These are phyloP conservation scores for Thunnus thynnus DNA, from an alignment of 2,113 vertebrate genomes.

Conservation along the genomic window DNA sequence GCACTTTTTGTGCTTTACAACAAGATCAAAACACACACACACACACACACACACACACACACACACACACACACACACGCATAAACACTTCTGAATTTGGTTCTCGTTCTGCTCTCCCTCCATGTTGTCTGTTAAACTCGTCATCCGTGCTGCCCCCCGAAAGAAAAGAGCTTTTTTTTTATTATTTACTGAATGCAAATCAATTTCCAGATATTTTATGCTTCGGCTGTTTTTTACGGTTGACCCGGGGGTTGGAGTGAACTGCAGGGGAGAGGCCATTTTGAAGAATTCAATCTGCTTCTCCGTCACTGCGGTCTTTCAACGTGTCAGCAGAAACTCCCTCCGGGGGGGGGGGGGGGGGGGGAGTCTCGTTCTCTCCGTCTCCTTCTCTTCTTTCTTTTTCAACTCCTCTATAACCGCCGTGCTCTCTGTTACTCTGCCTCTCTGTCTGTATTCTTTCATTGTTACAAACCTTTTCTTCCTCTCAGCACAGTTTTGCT, in stretches of 20 bases:
- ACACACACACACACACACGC: too few relatives aligned
- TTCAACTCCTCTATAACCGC: background rate
- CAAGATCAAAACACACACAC: constrained; percentile 18
- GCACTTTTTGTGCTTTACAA: background rate
- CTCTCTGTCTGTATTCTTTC: background rate
- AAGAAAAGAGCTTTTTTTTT: constrained; percentile 15
- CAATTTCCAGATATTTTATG: constrained; percentile 57
- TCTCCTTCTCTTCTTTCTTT: background rate
- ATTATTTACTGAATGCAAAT: constrained; percentile 59
- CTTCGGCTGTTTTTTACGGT: constrained; percentile 35
- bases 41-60: background rate
- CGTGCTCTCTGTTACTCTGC: too few relatives aligned
- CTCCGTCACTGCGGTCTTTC: constrained; percentile 51
- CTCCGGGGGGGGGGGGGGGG: background rate
- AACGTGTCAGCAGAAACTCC: constrained; percentile 57
- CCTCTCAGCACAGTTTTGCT: background rate
- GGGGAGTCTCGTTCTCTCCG: background rate
- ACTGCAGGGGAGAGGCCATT: constrained; percentile 43
- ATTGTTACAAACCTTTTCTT: background rate
- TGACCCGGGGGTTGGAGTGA: constrained; percentile 45
- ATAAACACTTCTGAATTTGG: background rate
- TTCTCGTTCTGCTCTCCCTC: background rate
- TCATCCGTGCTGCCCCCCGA: constrained; percentile 13
- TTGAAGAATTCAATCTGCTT: constrained; percentile 56
- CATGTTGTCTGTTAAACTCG: constrained; percentile 29